phyloP scores from a whole-genome alignment of 2,113 vertebrate genomes.

The Rattus rattus region DNA sequence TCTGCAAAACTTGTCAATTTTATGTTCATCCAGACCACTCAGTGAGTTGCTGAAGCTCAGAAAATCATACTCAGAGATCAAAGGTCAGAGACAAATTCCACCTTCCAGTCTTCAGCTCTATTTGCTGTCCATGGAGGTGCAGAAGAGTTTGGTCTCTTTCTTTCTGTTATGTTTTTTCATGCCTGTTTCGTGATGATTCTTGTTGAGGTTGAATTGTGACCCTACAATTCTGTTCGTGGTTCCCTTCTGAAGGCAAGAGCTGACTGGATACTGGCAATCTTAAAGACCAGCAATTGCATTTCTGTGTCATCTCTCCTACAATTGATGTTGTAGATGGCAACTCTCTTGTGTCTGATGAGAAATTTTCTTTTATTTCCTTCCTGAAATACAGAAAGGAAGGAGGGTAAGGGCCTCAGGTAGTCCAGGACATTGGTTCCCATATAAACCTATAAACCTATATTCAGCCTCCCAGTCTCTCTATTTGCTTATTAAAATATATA shows the following conservation, averaged over 20 bases:
- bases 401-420: rapidly evolving
- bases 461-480: background rate
- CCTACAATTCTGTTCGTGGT: rapidly evolving
- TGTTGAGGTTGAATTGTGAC: background rate
- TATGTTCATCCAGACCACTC: background rate
- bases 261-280: background rate
- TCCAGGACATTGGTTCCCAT: background rate
- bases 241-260: background rate
- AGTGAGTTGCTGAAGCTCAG: background rate
- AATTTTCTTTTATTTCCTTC: background rate
- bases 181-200: background rate
- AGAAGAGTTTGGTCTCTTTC: background rate
- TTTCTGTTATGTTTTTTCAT: background rate
- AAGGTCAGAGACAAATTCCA: background rate
- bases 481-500: background rate
- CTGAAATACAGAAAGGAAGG: background rate
- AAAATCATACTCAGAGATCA: background rate
- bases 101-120: background rate
- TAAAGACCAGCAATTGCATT: background rate
- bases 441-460: background rate
- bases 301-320: background rate
- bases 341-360: background rate
- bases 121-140: background rate
- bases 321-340: background rate
- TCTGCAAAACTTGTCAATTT: background rate